Evolutionary conservation across 1,140 invertebrate genomes (phyloP), one percentile per base, ranked within the genome.

Genomic region (Aethina tumida): DNA sequence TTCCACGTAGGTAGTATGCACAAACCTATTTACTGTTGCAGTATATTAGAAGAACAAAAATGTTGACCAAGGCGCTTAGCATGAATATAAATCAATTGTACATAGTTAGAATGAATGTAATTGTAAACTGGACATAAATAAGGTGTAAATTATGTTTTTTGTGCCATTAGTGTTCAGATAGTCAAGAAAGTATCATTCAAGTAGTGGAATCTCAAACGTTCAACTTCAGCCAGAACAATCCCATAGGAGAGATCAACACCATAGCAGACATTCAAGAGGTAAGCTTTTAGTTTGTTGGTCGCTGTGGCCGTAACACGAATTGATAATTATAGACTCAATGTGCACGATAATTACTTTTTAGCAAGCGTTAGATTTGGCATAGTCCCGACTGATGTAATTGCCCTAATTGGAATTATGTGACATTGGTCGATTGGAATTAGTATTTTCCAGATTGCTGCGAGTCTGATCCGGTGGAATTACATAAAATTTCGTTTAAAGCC

Each of bases 111-210:
- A n/a, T 26, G 13, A 2, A 10, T 26, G n/a, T 26, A 10, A 4
- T 5, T 26, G n/a, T 10, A 26, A 26, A 26, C 14, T 26, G n/a
- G 15, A 31, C 15, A 31, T 16, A 17, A 27, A 26, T 26, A 5
- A 10, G n/a, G n/a, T 26, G n/a, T 10, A 26, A 13, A 26, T n/a
- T 10, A 26, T 26, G n/a, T 26, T 26, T 2, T 26, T 4, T 26
- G n/a, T 2, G 4, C 2, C n/a, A 10, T 34, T 64, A 81, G 77
- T 83, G 82, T 57, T 75, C 79, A 22, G 81, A 81, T 40, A 85
- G 82, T 56, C 81, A 84, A 61, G 82, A 85, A 62, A 85, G 81
- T 55, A 79, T 81, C 44, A 56, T 81, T 26, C 78, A 81, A 50
- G 62, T 81, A 38, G 78, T 81, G 34, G 64, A 70, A 27, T 66